Evolutionary conservation across 2,113 vertebrate species (phyloP).

Genomic region (Shinisaurus crocodilurus): DNA sequence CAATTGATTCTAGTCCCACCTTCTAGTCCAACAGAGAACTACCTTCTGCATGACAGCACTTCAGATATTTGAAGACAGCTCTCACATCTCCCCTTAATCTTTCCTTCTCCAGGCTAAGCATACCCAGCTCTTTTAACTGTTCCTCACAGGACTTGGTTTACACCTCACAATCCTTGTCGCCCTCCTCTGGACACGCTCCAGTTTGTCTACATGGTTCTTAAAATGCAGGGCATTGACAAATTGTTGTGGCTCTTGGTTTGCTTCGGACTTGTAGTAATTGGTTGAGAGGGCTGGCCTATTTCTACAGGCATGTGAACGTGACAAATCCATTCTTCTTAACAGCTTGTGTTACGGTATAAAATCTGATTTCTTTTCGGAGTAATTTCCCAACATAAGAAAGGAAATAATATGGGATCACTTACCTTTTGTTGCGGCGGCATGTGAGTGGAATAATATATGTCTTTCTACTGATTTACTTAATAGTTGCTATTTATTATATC

Average conservation of each 20-base stretch:
- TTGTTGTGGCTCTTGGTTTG: not conserved
- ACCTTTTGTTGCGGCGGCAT: not conserved
- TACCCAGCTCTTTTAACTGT: not conserved
- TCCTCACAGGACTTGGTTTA: not conserved
- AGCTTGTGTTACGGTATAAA: conserved; percentile 1
- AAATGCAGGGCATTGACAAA: not conserved
- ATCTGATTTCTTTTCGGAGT: conserved; percentile 7
- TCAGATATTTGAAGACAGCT: no score
- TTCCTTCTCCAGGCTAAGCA: not conserved
- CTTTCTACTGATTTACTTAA: conserved; percentile 19
- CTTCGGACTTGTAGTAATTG: not conserved
- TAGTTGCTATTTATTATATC: not conserved
- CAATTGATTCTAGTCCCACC: no score
- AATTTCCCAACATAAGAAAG: conserved; percentile 3
- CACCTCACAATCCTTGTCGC: not conserved
- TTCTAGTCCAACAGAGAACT: no score
- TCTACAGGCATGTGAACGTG: not conserved
- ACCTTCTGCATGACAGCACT: no score
- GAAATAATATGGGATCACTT: conserved; percentile 10
- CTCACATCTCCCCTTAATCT: not conserved
- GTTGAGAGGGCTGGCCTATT: not conserved
- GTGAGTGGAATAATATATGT: not conserved
- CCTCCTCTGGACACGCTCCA: not conserved
- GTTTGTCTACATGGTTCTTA: not conserved
- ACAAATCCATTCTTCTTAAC: not conserved